phyloP scores from a whole-genome alignment of 2,888 invertebrate species.

The Polymixis lichenea region DNA sequence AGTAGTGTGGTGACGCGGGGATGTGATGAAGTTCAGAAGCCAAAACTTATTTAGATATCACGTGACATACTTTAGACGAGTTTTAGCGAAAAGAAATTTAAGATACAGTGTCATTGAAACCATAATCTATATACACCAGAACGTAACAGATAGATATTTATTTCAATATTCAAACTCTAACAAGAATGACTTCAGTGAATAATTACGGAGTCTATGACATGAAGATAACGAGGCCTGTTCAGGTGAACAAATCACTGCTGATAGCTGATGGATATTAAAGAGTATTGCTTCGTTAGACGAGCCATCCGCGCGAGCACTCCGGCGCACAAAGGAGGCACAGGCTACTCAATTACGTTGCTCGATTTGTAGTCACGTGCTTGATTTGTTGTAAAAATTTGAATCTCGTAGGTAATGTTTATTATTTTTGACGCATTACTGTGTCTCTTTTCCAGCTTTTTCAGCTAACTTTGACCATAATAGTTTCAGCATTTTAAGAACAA shows the following conservation, averaged over 20 bases:
- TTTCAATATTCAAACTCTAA: not conserved
- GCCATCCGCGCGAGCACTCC: slow-evolving; percentile 8
- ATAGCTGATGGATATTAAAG: slow-evolving; percentile 15
- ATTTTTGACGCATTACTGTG: too few species aligned
- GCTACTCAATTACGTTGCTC: not conserved
- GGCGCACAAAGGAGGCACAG: not conserved
- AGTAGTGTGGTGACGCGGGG: not conserved
- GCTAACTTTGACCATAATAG: too few species aligned
- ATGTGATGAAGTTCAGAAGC: not conserved
- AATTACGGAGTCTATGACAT: not conserved
- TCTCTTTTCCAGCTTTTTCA: not conserved
- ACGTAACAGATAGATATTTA: not conserved
- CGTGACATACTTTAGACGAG: too few species aligned
- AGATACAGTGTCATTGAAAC: not conserved
- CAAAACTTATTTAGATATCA: not conserved
- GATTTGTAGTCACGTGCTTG: not conserved
- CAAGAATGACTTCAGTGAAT: not conserved
- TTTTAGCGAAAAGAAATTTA: not conserved
- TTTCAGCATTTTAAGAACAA: not conserved
- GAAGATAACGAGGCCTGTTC: slow-evolving; percentile 1
- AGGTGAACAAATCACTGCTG: slow-evolving; percentile 2
- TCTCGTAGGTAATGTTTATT: not conserved
- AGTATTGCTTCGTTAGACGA: slow-evolving; percentile 25
- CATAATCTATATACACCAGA: not conserved
- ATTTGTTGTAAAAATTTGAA: not conserved